A percentile compares a stretch with the other conserved stretches of the same genome.
phyloP scores from a whole-genome alignment of 2,888 invertebrate genomes.

The Lasioglossum vierecki region DNA sequence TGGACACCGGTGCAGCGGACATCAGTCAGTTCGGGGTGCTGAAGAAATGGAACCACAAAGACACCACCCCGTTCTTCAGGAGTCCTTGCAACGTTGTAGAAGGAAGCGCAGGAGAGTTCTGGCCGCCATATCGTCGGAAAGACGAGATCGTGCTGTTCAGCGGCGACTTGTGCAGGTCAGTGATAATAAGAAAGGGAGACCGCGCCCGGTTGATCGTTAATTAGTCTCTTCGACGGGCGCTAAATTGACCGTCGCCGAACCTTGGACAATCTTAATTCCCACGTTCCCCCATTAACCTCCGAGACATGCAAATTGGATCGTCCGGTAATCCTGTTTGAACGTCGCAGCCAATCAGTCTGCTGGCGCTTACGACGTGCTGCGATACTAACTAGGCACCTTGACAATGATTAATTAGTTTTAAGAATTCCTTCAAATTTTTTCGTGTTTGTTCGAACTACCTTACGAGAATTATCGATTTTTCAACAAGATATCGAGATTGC shows the following conservation, averaged over 20 bases:
- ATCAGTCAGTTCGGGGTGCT: constrained; percentile 89
- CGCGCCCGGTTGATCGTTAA: constrained; percentile 5
- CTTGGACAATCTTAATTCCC: constrained; percentile 15
- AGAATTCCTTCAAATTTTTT: no score
- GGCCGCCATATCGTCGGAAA: constrained; percentile 88
- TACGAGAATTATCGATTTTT: not conserved
- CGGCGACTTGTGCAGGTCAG: constrained; percentile 90
- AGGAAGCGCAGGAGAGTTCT: constrained; percentile 93
- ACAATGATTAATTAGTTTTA: not conserved
- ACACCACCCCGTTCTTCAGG: constrained; percentile 85
- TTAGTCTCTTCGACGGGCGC: constrained; percentile 14
- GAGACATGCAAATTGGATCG: constrained; percentile 53
- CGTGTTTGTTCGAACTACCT: no score
- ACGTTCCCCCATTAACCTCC: constrained; percentile 41
- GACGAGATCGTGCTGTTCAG: constrained; percentile 88
- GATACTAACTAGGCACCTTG: not conserved
- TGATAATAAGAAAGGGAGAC: not conserved
- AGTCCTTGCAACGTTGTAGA: constrained; percentile 87
- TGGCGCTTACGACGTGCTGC: not conserved
- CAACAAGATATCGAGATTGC: not conserved
- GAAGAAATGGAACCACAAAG: constrained; percentile 89
- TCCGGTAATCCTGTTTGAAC: constrained; percentile 47
- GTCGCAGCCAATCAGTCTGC: constrained; percentile 9
- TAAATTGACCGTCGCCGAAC: constrained; percentile 26
- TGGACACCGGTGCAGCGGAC: constrained; percentile 89